phyloP scores from a whole-genome alignment of 2,888 invertebrate genomes.

The Keiferia lycopersicella region DNA sequence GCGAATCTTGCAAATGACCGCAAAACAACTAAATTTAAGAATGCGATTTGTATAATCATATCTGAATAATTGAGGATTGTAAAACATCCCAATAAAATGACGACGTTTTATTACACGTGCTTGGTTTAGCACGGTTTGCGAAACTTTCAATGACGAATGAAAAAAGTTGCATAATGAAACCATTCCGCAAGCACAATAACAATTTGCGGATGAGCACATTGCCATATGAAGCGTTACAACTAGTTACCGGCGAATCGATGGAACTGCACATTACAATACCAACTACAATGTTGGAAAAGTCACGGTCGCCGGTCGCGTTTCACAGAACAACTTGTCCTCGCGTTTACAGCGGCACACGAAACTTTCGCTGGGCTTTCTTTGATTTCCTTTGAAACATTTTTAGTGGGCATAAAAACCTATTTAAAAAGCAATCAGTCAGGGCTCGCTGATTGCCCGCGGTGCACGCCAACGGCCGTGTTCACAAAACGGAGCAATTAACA shows the following conservation, averaged over 20 bases:
- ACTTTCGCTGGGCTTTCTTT: constrained; percentile 54
- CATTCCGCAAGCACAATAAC: constrained; percentile 14
- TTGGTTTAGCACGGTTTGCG: not conserved
- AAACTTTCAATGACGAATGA: not conserved
- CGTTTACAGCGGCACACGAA: constrained; percentile 61
- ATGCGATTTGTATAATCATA: too few relatives aligned
- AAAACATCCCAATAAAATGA: not conserved
- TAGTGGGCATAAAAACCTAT: constrained; percentile 79
- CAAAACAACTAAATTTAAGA: too few relatives aligned
- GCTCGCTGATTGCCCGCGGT: constrained; percentile 74
- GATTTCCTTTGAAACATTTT: constrained; percentile 75
- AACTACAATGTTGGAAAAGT: constrained; percentile 39
- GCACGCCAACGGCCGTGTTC: constrained; percentile 79
- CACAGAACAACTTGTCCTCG: constrained; percentile 60
- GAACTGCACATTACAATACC: constrained; percentile 33
- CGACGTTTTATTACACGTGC: not conserved
- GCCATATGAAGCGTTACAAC: constrained; percentile 21
- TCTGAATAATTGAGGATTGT: not conserved
- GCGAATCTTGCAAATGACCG: too few relatives aligned
- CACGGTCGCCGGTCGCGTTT: constrained; percentile 52
- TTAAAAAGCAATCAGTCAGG: constrained; percentile 82
- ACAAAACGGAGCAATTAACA: constrained; percentile 82
- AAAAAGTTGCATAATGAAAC: constrained; percentile 9
- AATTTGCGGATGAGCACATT: constrained; percentile 18
- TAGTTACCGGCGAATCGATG: constrained; percentile 28